phyloP scores from a whole-genome alignment of 2,888 invertebrate genomes.

The Stenurella melanura region DNA sequence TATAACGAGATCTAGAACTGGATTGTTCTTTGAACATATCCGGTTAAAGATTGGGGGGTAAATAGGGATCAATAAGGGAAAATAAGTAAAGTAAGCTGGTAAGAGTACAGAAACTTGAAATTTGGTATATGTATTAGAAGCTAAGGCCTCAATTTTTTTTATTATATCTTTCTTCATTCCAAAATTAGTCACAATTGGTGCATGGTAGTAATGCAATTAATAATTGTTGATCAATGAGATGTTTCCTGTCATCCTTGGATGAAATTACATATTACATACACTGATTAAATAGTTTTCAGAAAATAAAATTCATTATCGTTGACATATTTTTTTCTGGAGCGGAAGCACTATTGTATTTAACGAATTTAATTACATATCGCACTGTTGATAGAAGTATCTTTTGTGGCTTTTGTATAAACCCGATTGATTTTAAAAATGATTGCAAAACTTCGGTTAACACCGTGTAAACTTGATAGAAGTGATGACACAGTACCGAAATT shows the following conservation, averaged over 20 bases:
- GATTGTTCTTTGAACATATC: too few species aligned
- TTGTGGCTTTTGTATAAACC: background rate
- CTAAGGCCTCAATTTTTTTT: too few species aligned
- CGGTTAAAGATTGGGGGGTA: too few species aligned
- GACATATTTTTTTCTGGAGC: conserved; percentile 2
- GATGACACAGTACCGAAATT: conserved; percentile 3
- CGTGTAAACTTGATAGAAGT: background rate
- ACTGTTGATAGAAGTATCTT: background rate
- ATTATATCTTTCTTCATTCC: background rate
- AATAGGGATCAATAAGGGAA: too few species aligned
- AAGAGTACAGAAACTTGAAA: too few species aligned
- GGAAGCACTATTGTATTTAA: conserved; percentile 1
- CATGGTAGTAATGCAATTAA: background rate
- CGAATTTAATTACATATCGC: background rate
- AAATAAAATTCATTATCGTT: conserved; percentile 3
- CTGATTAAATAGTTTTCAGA: background rate
- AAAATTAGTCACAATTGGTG: background rate
- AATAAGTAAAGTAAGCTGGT: too few species aligned
- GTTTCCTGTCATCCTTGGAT: background rate
- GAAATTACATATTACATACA: background rate
- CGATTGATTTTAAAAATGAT: background rate
- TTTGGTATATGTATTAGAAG: too few species aligned
- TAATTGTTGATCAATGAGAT: background rate
- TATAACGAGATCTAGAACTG: too few species aligned
- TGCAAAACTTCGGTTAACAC: background rate